Evolutionary conservation across 2,797 vertebrate genomes (phyloP).

Genomic region (Euphonia xanthogaster): DNA sequence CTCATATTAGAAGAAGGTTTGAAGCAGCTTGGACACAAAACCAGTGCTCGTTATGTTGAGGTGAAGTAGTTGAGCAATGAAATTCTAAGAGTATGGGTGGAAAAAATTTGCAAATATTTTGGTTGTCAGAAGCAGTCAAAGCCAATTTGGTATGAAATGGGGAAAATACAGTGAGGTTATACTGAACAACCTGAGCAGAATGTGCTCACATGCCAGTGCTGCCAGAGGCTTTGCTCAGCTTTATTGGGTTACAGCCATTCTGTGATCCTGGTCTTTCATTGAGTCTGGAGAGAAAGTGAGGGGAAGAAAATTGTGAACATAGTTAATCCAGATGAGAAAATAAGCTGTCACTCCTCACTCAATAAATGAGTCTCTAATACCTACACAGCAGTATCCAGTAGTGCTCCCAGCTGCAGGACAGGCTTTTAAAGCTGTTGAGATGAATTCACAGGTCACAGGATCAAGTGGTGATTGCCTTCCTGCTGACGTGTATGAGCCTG

Average conservation of each 20-base stretch:
- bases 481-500: background rate
- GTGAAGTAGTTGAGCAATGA: background rate
- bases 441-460: background rate
- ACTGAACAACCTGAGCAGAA: background rate
- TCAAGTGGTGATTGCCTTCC: background rate
- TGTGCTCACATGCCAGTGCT: rapidly evolving
- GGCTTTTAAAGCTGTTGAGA: background rate
- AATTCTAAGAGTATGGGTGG: background rate
- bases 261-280: background rate
- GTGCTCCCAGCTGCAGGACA: background rate
- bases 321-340: background rate
- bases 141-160: background rate
- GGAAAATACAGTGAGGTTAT: rapidly evolving
- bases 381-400: background rate
- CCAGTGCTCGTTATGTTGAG: rapidly evolving
- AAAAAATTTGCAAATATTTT: background rate
- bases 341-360: background rate
- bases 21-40: background rate
- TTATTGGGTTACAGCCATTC: background rate
- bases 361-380: background rate
- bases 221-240: background rate
- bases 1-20: background rate
- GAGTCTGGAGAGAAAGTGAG: background rate
- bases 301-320: rapidly evolving
- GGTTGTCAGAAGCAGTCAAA: background rate